Base-by-base conservation (phyloP, 2,113 vertebrate species). In the Grus americana region DNA sequence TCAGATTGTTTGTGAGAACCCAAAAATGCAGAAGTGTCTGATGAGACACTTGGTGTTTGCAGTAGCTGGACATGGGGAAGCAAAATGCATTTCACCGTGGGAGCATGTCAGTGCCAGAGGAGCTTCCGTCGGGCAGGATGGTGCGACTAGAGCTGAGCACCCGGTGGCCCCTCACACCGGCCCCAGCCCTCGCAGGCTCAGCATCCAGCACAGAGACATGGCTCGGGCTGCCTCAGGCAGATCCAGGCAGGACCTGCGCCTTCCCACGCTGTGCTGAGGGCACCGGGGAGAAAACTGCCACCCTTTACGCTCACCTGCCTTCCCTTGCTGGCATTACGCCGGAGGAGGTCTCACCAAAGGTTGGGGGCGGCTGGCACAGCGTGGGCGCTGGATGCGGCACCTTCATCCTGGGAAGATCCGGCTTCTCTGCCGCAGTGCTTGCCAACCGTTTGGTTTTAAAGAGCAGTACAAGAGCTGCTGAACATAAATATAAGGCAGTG, bases 231-330 rank as follows among this genome's bases (percentile, higher is more conserved):
- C 16, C 30, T 12, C 2, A 0, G 40, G 15, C n/a, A 34, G 55
- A 19, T 24, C 23, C 4, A 1, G 29, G 9, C 1, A 2, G 55
- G 46, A 32, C 29, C 32, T 30, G 20, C 3, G 4, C 50, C 46
- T n/a, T 52, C 40, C 26, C 0, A 0, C 3, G 2, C 22, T 5
- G 5, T 57, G 55, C 66, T 46, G 27, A 62, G 47, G 20, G 34
- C 6, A 9, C 6, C 0, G 0, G 15, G 27, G 63, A 17, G 70
- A 9, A 34, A 29, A 18, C 14, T 44, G 52, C 10, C 0, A 0
- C 46, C 19, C 6, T 49, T 30, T 2, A 2, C 3, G 9, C 9
- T 34, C 8, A 6, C 40, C 54, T 7, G 0, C 12, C n/a, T 29
- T 61, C 27, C 44, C n/a, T 16, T 36, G 38, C 11, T 40, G 8